phyloP scores from a whole-genome alignment of 1,140 invertebrate species.

The Pogonognathellus flavescens region DNA sequence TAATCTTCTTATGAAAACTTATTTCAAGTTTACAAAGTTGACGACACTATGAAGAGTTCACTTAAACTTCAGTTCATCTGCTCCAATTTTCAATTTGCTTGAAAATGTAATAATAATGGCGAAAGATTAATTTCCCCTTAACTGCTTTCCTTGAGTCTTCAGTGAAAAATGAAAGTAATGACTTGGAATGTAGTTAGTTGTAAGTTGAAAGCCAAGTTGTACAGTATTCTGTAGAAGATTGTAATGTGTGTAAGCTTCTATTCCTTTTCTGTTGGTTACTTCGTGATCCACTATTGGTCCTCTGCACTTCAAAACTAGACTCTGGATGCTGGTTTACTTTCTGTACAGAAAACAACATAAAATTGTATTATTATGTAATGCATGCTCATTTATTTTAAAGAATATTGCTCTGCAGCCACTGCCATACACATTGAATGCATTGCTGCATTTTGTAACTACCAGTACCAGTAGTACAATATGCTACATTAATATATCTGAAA shows the following conservation, averaged over 20 bases:
- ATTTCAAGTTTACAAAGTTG: conserved; percentile 20
- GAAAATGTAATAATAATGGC: neutral
- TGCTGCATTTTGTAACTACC: no score
- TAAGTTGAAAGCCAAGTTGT: neutral
- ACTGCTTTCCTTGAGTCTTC: neutral
- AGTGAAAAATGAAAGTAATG: neutral
- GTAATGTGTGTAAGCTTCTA: neutral
- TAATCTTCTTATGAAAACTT: neutral
- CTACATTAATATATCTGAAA: no score
- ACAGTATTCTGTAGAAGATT: neutral
- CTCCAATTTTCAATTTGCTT: conserved; percentile 10
- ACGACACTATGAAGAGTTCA: neutral
- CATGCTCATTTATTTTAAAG: no score
- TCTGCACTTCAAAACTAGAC: neutral
- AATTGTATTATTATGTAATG: neutral
- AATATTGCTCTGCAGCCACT: no score
- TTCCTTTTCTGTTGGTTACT: neutral
- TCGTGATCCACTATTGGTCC: neutral
- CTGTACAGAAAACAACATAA: neutral
- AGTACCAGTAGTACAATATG: no score
- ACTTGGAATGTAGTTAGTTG: conserved; percentile 1
- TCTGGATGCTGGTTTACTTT: neutral
- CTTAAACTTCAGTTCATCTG: conserved; percentile 8
- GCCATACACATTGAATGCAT: no score
- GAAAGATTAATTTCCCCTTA: neutral